These are phyloP conservation scores for Tychaedon coryphoeus DNA, from an alignment of 2,113 vertebrate species.

Conservation along the genomic window DNA sequence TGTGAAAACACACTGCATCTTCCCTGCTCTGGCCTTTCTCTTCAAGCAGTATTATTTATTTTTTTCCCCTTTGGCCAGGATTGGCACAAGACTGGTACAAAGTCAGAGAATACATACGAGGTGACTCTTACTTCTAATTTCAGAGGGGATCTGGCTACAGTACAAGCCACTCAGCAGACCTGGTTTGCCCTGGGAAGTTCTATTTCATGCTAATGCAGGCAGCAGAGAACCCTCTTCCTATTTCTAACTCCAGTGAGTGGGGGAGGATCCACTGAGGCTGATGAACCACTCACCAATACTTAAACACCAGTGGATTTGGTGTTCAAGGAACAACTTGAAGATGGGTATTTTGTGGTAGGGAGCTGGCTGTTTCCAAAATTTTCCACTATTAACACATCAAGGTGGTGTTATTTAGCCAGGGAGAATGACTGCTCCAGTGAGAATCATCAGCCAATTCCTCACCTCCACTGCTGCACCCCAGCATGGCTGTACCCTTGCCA, in stretches of 20 bases:
- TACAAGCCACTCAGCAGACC: neutral
- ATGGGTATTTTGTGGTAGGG: neutral
- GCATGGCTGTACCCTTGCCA: neutral
- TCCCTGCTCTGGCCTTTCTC: neutral
- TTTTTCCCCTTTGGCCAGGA: neutral
- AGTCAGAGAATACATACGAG: fast-evolving
- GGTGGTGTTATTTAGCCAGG: neutral
- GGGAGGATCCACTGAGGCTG: neutral
- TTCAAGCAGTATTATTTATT: neutral
- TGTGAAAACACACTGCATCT: neutral
- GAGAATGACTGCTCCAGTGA: neutral
- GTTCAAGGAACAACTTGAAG: neutral
- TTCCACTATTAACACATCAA: neutral
- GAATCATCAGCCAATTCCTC: neutral
- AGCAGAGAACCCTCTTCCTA: neutral
- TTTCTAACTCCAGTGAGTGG: neutral
- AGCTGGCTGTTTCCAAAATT: neutral
- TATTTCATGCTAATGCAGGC: neutral
- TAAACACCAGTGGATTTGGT: neutral
- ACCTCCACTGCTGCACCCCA: neutral
- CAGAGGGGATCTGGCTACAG: neutral
- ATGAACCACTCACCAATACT: neutral
- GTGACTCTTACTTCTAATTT: neutral
- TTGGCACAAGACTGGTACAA: neutral
- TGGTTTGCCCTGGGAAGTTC: neutral